Conservation (phyloP, 2,113 vertebrate species). For the Oncorhynchus keta region DNA sequence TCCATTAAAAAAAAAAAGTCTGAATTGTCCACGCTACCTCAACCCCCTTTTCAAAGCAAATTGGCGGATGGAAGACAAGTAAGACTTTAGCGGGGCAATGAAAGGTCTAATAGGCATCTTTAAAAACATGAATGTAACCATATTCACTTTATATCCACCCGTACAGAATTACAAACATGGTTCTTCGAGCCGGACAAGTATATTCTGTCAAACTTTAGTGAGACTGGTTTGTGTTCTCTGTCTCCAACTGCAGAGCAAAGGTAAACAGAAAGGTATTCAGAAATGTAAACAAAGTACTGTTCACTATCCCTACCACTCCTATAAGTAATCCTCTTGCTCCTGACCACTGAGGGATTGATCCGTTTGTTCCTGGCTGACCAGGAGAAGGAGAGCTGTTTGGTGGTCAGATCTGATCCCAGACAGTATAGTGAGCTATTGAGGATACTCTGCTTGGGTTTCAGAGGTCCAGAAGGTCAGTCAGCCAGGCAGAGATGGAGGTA, state of each 20-base stretch:
- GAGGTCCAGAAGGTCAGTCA: slow-evolving; percentile 26
- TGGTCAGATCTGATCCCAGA: too few species aligned
- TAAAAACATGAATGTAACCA: background rate
- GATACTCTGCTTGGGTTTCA: slow-evolving; percentile 3
- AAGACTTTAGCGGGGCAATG: background rate
- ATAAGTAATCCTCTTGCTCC: background rate
- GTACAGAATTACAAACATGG: background rate
- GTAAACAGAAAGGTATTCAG: background rate
- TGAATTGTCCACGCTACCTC: slow-evolving; percentile 31
- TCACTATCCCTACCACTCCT: background rate
- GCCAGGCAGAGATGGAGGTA: slow-evolving; percentile 38
- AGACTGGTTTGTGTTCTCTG: too few species aligned
- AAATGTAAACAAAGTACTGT: background rate
- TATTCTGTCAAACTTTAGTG: background rate
- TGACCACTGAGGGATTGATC: background rate
- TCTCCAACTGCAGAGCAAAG: too few species aligned
- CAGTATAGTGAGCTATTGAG: background rate
- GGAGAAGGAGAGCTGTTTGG: background rate
- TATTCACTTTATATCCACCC: background rate
- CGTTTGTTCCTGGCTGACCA: background rate
- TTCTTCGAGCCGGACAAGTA: background rate
- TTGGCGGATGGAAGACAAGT: background rate
- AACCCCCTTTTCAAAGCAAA: slow-evolving; percentile 36
- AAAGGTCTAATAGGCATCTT: slow-evolving; percentile 2
- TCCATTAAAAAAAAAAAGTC: slow-evolving; percentile 54